Base-by-base conservation (phyloP, 2,113 vertebrate species). In the Thunnus thynnus region DNA sequence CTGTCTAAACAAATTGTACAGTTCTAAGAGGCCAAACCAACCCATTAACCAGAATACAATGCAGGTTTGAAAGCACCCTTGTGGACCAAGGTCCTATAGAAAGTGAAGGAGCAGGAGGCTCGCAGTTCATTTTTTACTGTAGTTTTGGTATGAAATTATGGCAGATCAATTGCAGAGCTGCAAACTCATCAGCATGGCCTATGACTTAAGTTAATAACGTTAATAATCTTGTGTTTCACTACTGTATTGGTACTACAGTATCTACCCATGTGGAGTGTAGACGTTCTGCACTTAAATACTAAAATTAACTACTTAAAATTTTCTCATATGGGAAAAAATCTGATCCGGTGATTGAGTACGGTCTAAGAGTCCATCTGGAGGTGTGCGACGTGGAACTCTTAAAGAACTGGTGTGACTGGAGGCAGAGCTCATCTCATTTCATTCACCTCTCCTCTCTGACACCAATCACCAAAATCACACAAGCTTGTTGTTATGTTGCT, bases 401-500 rank as follows among this genome's bases (percentile, higher is more conserved):
- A 3, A 60, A 17, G 46, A 72, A 71, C 60, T 17, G 0, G 13
- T 48, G 20, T 44, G 74, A 75, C 8, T 11, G n/a, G 55, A 60
- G 30, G 46, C 72, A 60, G 16, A 80, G 65, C 69, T 85, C 68
- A 10, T 71, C 22, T 72, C 22, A 47, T 80, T 70, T 71, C 46
- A 76, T 58, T 69, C 55, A 48, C 2, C 51, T 13, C 61, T 82
- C 54, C 46, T 79, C 66, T 2, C 30, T 10, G 22, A 69, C 76
- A 71, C 36, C 79, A 62, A 58, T 79, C 74, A 82, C 54, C 72
- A 46, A 54, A 47, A 75, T 9, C 36, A 41, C 20, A 88, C 73
- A 70, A 78, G 66, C 70, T 76, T 81, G 85, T 83, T 80, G 83
- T 83, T 69, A 47, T 77, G 78, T 67, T 60, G 76, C 75, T 58